A percentile compares a stretch with the other conserved stretches of the same genome.
phyloP scores from a whole-genome alignment of 2,888 invertebrate genomes.

The Antitype chi region DNA sequence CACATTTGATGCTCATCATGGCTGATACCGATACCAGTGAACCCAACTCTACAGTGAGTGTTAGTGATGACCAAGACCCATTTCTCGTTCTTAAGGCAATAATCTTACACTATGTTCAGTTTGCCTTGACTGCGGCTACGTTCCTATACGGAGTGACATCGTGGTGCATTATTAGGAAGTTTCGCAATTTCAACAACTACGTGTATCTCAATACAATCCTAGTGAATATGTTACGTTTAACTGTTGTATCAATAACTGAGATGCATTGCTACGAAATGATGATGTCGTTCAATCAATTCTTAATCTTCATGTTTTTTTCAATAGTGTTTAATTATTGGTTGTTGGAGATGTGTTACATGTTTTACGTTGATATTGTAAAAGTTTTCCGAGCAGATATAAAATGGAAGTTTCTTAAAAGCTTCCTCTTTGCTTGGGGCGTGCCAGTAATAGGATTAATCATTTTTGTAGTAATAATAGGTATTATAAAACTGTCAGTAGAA shows the following conservation, averaged over 20 bases:
- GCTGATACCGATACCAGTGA: not conserved
- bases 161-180: slow-evolving; percentile 40
- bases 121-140: not conserved
- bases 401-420: slow-evolving; percentile 26
- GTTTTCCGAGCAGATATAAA: slow-evolving; percentile 21
- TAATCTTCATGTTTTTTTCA: slow-evolving; percentile 17
- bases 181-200: slow-evolving; percentile 40
- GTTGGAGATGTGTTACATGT: slow-evolving; percentile 41
- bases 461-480: not conserved
- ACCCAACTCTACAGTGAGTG: not conserved
- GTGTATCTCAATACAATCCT: slow-evolving; percentile 26
- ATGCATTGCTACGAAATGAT: not conserved
- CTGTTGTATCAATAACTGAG: not conserved
- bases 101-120: not conserved
- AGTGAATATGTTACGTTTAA: slow-evolving; percentile 35
- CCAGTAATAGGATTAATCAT: not conserved
- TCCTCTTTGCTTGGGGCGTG: slow-evolving; percentile 38
- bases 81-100: not conserved
- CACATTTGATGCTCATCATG: not conserved
- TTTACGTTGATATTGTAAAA: slow-evolving; percentile 42
- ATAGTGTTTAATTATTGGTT: slow-evolving; percentile 39
- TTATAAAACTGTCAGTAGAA: slow-evolving; percentile 1
- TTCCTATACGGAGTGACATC: slow-evolving; percentile 41
- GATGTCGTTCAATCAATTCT: not conserved
- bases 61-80: not conserved